phyloP scores from a whole-genome alignment of 2,797 vertebrate species.

The Pipistrellus kuhlii region DNA sequence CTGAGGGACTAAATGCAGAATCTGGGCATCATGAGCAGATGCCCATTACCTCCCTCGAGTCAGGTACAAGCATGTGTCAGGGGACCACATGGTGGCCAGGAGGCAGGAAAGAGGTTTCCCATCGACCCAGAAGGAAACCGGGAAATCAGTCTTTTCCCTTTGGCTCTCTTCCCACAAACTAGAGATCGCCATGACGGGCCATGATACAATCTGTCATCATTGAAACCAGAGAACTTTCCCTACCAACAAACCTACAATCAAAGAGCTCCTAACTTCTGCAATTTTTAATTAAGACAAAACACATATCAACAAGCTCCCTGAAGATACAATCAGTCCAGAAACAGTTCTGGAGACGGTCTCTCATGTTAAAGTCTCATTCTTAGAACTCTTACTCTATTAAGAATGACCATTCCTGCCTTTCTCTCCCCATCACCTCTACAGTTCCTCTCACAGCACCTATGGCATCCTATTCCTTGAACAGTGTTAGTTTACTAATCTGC shows the following conservation, averaged over 20 bases:
- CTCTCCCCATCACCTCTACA: background rate
- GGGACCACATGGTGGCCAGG: background rate
- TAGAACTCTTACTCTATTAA: background rate
- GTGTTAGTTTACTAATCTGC: background rate
- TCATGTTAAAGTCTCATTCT: background rate
- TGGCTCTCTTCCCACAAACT: background rate
- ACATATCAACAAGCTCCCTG: background rate
- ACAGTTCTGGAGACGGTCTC: background rate
- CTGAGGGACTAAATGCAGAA: background rate
- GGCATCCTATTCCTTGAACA: background rate
- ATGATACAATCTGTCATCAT: background rate
- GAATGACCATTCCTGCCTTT: background rate
- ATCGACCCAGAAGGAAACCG: background rate
- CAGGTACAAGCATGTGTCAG: background rate
- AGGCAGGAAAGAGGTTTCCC: background rate
- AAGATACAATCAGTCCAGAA: background rate
- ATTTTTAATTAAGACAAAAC: background rate
- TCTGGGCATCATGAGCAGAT: background rate
- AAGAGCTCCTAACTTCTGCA: background rate
- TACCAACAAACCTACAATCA: background rate
- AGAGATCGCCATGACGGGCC: background rate
- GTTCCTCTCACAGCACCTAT: background rate
- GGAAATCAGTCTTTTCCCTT: background rate
- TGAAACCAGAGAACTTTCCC: background rate
- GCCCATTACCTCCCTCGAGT: background rate